phyloP scores from a whole-genome alignment of 2,113 vertebrate genomes.

The Channa argus region DNA sequence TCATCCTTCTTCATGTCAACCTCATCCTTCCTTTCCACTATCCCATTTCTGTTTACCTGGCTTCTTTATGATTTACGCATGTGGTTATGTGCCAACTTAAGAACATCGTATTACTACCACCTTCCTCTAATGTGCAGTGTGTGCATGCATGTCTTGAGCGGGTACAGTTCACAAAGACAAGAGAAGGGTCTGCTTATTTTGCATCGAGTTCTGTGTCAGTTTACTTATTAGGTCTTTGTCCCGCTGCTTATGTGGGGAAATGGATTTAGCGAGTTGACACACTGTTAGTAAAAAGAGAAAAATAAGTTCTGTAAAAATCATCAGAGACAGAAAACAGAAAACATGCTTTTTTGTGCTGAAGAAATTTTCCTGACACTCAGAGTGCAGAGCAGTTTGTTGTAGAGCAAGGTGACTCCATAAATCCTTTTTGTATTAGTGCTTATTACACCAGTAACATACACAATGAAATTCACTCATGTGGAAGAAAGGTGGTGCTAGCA shows the following conservation, averaged over 20 bases:
- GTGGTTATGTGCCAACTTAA: conserved; percentile 39
- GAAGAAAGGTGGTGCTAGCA: background rate
- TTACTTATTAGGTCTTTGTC: conserved; percentile 2
- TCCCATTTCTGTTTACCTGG: background rate
- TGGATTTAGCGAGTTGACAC: conserved; percentile 13
- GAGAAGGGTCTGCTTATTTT: conserved; percentile 27
- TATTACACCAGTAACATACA: too few relatives aligned
- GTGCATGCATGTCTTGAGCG: conserved; percentile 24
- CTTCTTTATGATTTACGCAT: conserved; percentile 52
- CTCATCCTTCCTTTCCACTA: conserved; percentile 23
- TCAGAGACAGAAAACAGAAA: too few relatives aligned
- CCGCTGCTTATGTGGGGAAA: conserved; percentile 25
- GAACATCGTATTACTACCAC: conserved; percentile 45
- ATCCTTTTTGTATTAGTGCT: too few relatives aligned
- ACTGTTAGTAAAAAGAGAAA: too few relatives aligned
- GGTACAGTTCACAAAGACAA: conserved; percentile 41
- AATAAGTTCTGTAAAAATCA: too few relatives aligned
- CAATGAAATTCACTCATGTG: too few relatives aligned
- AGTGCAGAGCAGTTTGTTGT: background rate
- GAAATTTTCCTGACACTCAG: background rate
- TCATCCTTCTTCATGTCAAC: background rate
- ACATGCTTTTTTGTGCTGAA: too few relatives aligned
- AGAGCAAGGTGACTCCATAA: background rate
- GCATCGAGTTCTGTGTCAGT: conserved; percentile 14
- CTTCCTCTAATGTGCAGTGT: conserved; percentile 43